phyloP scores from a whole-genome alignment of 2,888 invertebrate species.

The Mythimna impura region DNA sequence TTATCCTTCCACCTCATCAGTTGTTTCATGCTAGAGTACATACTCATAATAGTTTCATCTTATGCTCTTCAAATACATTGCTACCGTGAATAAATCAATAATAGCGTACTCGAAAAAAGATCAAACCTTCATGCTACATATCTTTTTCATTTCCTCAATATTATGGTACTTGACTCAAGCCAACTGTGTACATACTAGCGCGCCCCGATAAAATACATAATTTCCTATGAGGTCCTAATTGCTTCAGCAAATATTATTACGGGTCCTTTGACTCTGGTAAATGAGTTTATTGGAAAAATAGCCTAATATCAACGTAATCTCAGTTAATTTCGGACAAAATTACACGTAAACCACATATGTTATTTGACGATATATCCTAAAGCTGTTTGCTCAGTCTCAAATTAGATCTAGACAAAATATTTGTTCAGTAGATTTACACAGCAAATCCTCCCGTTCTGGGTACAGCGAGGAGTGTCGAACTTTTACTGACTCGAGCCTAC shows the following conservation, averaged over 20 bases:
- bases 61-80: too few species aligned
- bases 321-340: slow-evolving; percentile 49
- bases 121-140: slow-evolving; percentile 19
- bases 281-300: slow-evolving; percentile 54
- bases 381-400: slow-evolving; percentile 45
- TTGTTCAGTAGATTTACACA: slow-evolving; percentile 36
- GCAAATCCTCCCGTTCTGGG: slow-evolving; percentile 6
- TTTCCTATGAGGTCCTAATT: slow-evolving; percentile 43
- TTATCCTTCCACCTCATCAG: too few species aligned
- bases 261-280: slow-evolving; percentile 34
- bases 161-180: slow-evolving; percentile 19
- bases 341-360: slow-evolving; percentile 54
- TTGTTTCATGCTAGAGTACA: too few species aligned
- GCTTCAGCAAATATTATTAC: slow-evolving; percentile 38
- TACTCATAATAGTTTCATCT: too few species aligned
- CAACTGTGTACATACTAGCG: slow-evolving; percentile 27
- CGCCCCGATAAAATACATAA: slow-evolving; percentile 42
- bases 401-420: slow-evolving; percentile 57
- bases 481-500: too few species aligned
- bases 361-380: slow-evolving; percentile 38
- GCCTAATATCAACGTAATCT: slow-evolving; percentile 52
- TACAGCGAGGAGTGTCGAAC: too few species aligned
- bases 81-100: not conserved
- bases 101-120: slow-evolving; percentile 22
- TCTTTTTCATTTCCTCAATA: slow-evolving; percentile 37